Base-by-base conservation (phyloP, 2,797 vertebrate species). In the Mus minutoides region DNA sequence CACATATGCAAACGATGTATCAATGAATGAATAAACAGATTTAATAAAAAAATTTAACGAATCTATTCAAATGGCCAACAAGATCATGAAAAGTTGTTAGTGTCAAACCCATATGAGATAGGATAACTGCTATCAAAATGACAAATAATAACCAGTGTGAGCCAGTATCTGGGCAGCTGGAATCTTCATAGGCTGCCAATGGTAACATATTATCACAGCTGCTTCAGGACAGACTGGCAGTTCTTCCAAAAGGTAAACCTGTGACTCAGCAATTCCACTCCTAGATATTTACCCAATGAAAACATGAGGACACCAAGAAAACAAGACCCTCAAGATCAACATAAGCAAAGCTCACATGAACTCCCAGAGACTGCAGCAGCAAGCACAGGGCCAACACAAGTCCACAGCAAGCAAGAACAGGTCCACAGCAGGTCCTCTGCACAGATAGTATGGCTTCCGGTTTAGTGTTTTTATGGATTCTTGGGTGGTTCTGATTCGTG, bases 31-130 rank as follows among this genome's bases (percentile, higher is more conserved):
- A 52, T 64, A 40, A 67, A 64, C 43, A 67, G 67, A 67, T 49
- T 24, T 69, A 71, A 86, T 86, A 54, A 37, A 71, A 54, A 37
- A 7, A 54, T 87, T 87, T 56, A 82, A 80, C 43, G 7, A 94
- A 64, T 73, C 88, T 88, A 95, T 60, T 84, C 78, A 91, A 94
- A 95, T 93, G 49, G 17, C 29, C 75, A 75, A 46, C 29, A 89
- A 92, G 84, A 58, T 56, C 69, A 80, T 77, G 69, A 96, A 94
- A 89, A 90, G 19, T 89, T 94, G 37, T 94, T 92, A 94, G 46
- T 56, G 84, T 79, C 62, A 52, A 95, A 92, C 77, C 17, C 75
- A 60, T 46, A 37, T 64, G 62, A 93, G 67, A 79, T 83, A 85
- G 62, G 67, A 89, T 96, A 78, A 37, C 78, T 82, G 52, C 12